A percentile compares a stretch with the other conserved stretches of the same genome.
These are phyloP conservation scores for Pollenia griseotomentosa DNA, from an alignment of 2,888 invertebrate species.

Conservation along the genomic window DNA sequence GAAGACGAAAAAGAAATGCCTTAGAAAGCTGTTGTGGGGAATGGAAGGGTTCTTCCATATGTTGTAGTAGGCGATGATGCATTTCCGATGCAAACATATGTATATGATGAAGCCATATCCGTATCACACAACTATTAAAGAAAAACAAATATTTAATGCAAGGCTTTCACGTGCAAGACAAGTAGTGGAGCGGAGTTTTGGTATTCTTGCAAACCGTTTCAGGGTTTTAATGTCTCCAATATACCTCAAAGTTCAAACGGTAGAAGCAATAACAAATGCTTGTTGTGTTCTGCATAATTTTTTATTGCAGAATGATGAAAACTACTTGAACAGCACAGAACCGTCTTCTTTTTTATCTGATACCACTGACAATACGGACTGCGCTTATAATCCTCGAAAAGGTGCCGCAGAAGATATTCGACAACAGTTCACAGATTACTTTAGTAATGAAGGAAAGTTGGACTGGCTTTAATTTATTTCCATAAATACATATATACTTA, in stretches of 20 bases:
- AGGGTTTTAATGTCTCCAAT: conserved; percentile 15
- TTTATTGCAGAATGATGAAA: conserved; percentile 19
- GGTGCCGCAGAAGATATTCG: no score
- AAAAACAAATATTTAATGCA: conserved; percentile 25
- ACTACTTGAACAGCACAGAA: not conserved
- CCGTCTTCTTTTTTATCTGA: not conserved
- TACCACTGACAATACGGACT: no score
- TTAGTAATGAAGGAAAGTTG: no score
- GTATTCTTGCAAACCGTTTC: conserved; percentile 26
- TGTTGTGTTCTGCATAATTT: conserved; percentile 33
- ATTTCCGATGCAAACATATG: not conserved
- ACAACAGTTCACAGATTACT: no score
- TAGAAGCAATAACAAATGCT: conserved; percentile 12
- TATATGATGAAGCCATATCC: conserved; percentile 26
- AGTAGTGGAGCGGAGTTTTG: conserved; percentile 1
- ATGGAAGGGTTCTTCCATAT: conserved; percentile 10
- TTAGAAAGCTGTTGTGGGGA: not conserved
- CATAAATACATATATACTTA: not conserved
- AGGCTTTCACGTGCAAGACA: conserved; percentile 19
- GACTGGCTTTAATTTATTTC: no score
- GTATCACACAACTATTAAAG: conserved; percentile 8
- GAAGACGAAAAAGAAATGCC: conserved; percentile 37
- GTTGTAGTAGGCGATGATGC: conserved; percentile 15
- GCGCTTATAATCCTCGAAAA: no score
- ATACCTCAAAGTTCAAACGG: conserved; percentile 19